phyloP scores from a whole-genome alignment of 1,140 invertebrate species.

The Wiebesia pumilae region DNA sequence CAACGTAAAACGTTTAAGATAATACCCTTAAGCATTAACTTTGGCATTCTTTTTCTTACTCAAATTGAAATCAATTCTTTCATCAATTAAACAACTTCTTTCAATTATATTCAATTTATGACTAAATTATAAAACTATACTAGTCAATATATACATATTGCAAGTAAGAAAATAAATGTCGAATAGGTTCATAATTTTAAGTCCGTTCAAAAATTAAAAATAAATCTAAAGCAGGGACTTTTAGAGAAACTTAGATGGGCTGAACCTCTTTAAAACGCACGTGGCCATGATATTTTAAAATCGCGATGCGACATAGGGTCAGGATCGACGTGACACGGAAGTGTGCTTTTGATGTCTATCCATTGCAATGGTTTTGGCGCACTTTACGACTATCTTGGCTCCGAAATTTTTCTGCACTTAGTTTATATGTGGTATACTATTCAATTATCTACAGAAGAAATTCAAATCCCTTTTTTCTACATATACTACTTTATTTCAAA shows the following conservation, averaged over 20 bases:
- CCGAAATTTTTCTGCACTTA: background rate
- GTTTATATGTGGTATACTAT: background rate
- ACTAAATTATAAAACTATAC: too few relatives aligned
- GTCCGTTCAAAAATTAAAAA: background rate
- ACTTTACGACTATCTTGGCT: background rate
- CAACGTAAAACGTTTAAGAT: too few relatives aligned
- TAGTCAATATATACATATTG: background rate
- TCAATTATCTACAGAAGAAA: background rate
- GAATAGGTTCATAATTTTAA: background rate
- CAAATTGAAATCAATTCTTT: too few relatives aligned
- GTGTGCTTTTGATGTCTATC: constrained; percentile 46
- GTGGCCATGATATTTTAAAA: constrained; percentile 37
- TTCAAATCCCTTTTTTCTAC: background rate
- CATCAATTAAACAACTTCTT: too few relatives aligned
- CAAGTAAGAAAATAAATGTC: background rate
- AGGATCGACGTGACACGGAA: constrained; percentile 2
- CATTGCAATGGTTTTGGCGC: constrained; percentile 12
- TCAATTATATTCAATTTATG: too few relatives aligned
- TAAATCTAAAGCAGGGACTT: background rate
- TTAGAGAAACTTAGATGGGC: background rate
- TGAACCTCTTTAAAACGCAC: constrained; percentile 15
- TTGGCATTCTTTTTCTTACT: too few relatives aligned
- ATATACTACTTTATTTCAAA: background rate
- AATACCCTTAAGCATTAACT: too few relatives aligned
- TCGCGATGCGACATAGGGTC: constrained; percentile 6